Base-by-base conservation (phyloP, 30 jellyfish, hydroid and myxozoan species). In the Cassiopea andromeda region DNA sequence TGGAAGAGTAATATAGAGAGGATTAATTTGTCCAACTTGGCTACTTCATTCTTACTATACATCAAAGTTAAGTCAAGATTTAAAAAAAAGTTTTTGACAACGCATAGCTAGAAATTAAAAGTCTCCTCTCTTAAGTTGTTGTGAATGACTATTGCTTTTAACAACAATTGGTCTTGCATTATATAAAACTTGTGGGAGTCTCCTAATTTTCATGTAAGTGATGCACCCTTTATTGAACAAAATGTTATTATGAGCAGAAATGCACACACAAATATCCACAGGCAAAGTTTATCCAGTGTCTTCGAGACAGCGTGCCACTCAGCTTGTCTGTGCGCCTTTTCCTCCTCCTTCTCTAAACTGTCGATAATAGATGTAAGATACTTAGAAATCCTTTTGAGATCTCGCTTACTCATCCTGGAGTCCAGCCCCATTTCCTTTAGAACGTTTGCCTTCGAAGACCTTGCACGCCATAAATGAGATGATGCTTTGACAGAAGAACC, bases 241-340 rank as follows among this genome's bases (percentile, higher is more conserved):
- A 80, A 70, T 7, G 90, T 74, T 19, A 81, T 68, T 16, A 81
- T 79, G 27, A 89, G 82, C 72, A 82, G 72, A 75, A 78, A 89
- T 5, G 97, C 97, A 43, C 91, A 89, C 16, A 89, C 64, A 80
- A 89, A 89, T 7, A 89, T 48, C 97, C 97, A 89, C 59, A 89
- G 81, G n/a, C 93, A 92, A 5, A 92, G 85, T 73, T 85, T 87
- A 80, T 92, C 98, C 18, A 92, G 80, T 4, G 96, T 73, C 70
- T 77, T 64, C 10, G 98, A 86, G 59, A 92, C 98, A 10, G 76
- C 87, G n/a, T 75, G 93, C 98, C 98, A 92, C 50, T 92, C 98
- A 19, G 93, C 77, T 69, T 87, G 90, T 70, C 90, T 82, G 72
- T 76, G 75, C 17, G 93, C 89, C 59, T 61, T 74, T 46, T 82